Conservation (phyloP, 2,888 invertebrate species). For the Cephus pulcher region DNA sequence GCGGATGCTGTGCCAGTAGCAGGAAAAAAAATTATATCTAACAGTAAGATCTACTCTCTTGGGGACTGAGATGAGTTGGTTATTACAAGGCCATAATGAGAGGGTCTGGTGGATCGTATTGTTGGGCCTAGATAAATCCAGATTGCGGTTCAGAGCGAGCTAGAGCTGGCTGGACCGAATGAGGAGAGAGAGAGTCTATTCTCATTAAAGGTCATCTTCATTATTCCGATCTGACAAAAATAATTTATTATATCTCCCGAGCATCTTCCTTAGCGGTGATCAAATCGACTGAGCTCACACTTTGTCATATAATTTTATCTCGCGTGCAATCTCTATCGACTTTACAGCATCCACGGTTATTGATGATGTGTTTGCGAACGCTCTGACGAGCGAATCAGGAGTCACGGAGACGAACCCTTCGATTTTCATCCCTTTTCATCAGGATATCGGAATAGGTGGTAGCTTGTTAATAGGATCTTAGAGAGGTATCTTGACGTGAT, state of each 20-base stretch:
- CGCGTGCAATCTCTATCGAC: not conserved
- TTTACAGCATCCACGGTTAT: not conserved
- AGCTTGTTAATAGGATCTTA: constrained; percentile 8
- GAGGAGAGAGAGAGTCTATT: constrained; percentile 52
- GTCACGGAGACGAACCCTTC: not conserved
- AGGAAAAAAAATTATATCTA: constrained; percentile 17
- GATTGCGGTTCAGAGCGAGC: constrained; percentile 44
- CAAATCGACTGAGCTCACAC: not conserved
- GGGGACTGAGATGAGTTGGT: constrained; percentile 31
- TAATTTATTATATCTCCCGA: not conserved
- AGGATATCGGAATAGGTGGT: not conserved
- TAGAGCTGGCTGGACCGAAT: constrained; percentile 46
- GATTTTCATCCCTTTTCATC: not conserved
- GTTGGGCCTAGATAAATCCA: not conserved
- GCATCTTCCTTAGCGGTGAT: not conserved
- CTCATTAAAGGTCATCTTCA: constrained; percentile 48
- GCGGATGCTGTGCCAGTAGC: constrained; percentile 5
- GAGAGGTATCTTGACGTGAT: not conserved
- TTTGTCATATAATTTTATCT: constrained; percentile 8
- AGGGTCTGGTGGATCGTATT: constrained; percentile 25
- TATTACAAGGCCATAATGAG: constrained; percentile 57
- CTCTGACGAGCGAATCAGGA: not conserved
- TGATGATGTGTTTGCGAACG: not conserved
- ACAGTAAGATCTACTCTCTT: constrained; percentile 29
- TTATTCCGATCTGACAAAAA: not conserved